Percentiles rank a stretch among this genome's conserved stretches.
Evolutionary conservation across 2,113 vertebrate species (phyloP).

Genomic region (Damaliscus lunatus): DNA sequence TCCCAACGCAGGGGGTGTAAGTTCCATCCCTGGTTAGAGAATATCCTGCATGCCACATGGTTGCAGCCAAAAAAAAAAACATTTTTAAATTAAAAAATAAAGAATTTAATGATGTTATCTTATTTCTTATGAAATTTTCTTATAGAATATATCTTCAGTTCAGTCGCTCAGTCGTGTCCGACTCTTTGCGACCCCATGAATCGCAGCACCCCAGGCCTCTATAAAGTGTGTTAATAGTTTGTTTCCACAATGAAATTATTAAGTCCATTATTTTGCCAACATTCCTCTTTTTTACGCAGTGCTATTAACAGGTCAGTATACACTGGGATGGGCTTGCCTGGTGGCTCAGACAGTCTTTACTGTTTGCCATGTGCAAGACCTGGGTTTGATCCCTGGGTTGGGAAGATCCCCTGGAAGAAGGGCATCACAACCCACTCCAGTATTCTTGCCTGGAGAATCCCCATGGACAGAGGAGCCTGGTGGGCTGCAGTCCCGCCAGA

Average conservation of each 20-base stretch:
- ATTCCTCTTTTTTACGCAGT: not conserved
- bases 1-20: not conserved
- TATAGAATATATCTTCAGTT: not conserved
- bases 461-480: not conserved
- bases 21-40: not conserved
- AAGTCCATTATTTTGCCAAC: not conserved
- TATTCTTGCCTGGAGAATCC: not conserved
- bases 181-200: no score
- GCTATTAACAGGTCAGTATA: not conserved
- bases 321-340: not conserved
- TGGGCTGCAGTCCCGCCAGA: not conserved
- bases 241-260: not conserved
- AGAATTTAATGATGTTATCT: not conserved
- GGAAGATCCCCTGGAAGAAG: not conserved
- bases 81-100: not conserved
- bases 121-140: not conserved
- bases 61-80: not conserved
- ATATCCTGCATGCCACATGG: not conserved
- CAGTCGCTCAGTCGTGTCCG: no score
- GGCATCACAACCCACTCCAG: not conserved
- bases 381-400: not conserved
- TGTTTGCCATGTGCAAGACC: fast-evolving
- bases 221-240: not conserved
- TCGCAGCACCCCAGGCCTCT: not conserved
- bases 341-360: not conserved